phyloP scores from a whole-genome alignment of 2,113 vertebrate genomes.

The Steatornis caripensis region DNA sequence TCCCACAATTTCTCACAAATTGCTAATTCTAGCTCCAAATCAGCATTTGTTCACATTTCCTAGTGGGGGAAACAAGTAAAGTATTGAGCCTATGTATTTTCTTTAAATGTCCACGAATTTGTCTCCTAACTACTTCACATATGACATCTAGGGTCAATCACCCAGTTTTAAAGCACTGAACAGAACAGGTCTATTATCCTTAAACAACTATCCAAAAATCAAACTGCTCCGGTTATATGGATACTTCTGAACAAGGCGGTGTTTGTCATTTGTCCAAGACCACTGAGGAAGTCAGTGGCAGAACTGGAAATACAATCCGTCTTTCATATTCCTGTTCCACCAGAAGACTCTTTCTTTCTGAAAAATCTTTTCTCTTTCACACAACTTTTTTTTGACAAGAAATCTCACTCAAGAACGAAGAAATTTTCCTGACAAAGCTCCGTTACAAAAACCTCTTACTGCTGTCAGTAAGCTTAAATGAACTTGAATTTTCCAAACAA shows the following conservation, averaged over 20 bases:
- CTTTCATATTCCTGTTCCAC: not conserved
- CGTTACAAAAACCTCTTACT: conserved; percentile 1
- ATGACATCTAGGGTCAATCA: not conserved
- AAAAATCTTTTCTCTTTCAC: not conserved
- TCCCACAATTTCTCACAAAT: not conserved
- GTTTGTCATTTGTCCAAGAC: not conserved
- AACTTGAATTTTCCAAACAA: not conserved
- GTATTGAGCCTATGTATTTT: not conserved
- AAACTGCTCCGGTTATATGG: not conserved
- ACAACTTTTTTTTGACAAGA: not conserved
- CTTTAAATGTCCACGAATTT: not conserved
- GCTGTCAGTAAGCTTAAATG: not conserved
- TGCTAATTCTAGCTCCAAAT: not conserved
- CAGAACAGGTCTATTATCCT: not conserved
- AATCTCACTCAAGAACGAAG: not conserved
- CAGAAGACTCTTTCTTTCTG: not conserved
- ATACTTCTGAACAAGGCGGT: not conserved
- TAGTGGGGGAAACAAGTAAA: not conserved
- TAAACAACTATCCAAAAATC: not conserved
- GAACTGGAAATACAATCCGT: not conserved
- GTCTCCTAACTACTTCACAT: not conserved
- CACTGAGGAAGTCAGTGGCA: not conserved
- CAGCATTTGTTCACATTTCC: not conserved
- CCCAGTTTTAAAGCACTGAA: not conserved
- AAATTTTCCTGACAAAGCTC: not conserved